Evolutionary conservation across 35 echinoderm and acorn worm species (phyloP), one percentile per base, ranked within the genome.

Genomic region (Apostichopus japonicus): DNA sequence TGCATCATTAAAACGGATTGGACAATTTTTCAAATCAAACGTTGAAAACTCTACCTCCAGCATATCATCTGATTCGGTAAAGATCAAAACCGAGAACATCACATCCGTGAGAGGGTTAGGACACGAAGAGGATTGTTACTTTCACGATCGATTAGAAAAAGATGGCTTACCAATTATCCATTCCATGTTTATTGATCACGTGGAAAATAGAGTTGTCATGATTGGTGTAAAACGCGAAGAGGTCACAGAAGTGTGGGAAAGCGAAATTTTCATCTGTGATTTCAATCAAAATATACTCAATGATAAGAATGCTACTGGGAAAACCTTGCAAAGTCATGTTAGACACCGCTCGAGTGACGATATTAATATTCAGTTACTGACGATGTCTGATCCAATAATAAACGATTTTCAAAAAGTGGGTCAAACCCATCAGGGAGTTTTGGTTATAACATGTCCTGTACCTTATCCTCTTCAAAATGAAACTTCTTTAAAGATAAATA

Each of bases 371-470:
- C 63, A 19, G 4, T 94, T 90, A 54, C 23, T 92, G 7, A 95
- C 61, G 10, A 56, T 92, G 21, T 93, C 56, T 57, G 93, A 96
- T 90, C 95, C 93, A 10, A 92, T 96, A 19, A 79, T 96, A 33
- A 65, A 54, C 16, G 95, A 96, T 83, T 77, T 54, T 17, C 65
- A 55, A 59, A 91, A 82, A 22, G 93, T 96, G 27, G 95, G 95
- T 17, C 54, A 75, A 15, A 78, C 59, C 5, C 56, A 93, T 6
- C 95, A 96, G 53, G 90, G 90, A 6, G 55, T 94, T 16, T n/a
- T 94, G 5, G 77, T 96, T 10, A 96, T 96, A 56, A 96, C 95
- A 24, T 96, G 95, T 51, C 93, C 89, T 10, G 21, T 94, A 10
- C 95, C 95, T 8, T 71, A 77, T 10, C 16, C 25, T 58, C 58